Base-by-base conservation (phyloP, 2,888 invertebrate genomes). In the Melieria omissa region DNA sequence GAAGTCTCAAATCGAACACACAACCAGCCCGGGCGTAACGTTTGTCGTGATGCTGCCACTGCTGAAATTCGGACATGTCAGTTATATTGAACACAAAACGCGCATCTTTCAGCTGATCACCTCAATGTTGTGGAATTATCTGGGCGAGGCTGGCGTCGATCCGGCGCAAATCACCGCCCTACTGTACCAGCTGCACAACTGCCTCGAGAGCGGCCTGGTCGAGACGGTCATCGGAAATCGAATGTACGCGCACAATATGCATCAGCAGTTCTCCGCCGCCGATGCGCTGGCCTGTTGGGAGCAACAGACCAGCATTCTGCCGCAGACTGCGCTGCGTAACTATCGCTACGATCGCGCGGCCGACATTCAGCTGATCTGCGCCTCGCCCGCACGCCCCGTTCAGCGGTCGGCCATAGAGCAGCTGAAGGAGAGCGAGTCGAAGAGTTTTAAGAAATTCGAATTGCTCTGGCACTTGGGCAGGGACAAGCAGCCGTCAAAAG, bases 181-280 rank as follows among this genome's bases (percentile, higher is more conserved):
- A 16, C 87, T 96, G 3, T 92, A 94, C 81, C 93, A 93, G 81
- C 88, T 96, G 57, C 95, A 95, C 83, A 93, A 94, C 80, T 87
- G 90, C 89, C 85, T 92, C 83, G 84, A 88, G 80, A 88, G 85
- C 77, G 86, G 87, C 5, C 86, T 89, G n/a, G 93, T 94, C 63
- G 94, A 94, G 82, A 90, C 92, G 73, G 90, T 93, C 0, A 92
- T 94, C 64, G 92, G 90, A 10, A 86, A 87, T 77, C 82, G 88
- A 5, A 86, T 87, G 84, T 84, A 85, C 72, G 80, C 85, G 0
- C 83, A 82, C 71, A 80, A 81, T 61, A 74, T 86, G 75, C 80
- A 84, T 29, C 84, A 82, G 46, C 77, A 80, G 4, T 82, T 80
- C 52, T 73, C 77, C 0, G 79, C 80, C 6, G 75, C 77, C 49